Conservation (phyloP, 2,797 vertebrate genomes). For the Urocyon cinereoargenteus region DNA sequence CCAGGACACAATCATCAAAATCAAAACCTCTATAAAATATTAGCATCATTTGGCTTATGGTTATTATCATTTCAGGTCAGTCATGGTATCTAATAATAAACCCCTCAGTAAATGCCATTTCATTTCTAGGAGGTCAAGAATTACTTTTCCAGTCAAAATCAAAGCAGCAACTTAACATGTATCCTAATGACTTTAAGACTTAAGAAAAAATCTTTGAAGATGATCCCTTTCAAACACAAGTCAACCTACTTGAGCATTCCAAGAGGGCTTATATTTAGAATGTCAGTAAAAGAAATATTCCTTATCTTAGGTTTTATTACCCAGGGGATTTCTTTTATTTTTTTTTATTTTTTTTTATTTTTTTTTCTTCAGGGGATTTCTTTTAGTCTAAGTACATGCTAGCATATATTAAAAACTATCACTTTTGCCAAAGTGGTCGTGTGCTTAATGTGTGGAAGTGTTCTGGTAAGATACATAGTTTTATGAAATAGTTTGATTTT, state of each 20-base stretch:
- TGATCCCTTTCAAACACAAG: background rate
- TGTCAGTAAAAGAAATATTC: background rate
- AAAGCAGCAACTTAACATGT: background rate
- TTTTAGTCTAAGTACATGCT: background rate
- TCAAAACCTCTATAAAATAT: background rate
- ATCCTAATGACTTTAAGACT: background rate
- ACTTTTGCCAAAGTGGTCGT: background rate
- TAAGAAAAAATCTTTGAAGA: background rate
- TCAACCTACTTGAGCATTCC: background rate
- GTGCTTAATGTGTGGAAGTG: background rate
- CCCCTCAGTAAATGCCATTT: background rate
- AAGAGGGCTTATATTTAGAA: background rate
- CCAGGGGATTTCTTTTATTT: background rate
- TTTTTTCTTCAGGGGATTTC: background rate
- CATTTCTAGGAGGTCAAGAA: background rate
- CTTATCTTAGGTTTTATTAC: background rate
- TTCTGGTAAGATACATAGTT: background rate
- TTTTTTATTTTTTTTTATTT: too few relatives aligned
- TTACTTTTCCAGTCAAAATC: background rate
- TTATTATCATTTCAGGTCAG: background rate
- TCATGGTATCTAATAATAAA: background rate
- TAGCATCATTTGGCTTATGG: background rate
- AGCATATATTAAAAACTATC: background rate
- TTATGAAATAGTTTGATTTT: background rate
- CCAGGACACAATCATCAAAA: background rate